Base-by-base conservation (phyloP, 2,113 vertebrate genomes). In the Speoplatyrhinus poulsoni region DNA sequence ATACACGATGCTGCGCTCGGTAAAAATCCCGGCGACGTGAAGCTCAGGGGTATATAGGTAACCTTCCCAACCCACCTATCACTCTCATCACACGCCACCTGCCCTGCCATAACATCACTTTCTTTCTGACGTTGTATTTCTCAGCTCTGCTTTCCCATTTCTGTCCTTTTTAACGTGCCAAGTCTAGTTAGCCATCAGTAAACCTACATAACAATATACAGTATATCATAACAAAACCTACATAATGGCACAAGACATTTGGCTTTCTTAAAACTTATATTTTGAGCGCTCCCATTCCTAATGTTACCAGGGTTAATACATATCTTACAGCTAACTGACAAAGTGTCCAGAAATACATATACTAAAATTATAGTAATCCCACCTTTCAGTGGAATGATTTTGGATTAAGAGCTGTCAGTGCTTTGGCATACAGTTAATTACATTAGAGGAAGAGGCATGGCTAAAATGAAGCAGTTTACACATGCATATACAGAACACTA, bases 1-100 rank as follows among this genome's bases (percentile, higher is more conserved):
- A 81, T 79, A 84, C 77, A 69, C 72, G 66, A 84, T 76, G 86
- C 83, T 6, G 66, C 73, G 69, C 76, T 79, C 73, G 68, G 85
- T 81, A 82, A 89, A 26, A 84, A 85, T 75, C 80, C 81, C 74
- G 65, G 75, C 80, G 84, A 70, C 70, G 80, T 80, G 85, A 88
- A 78, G 72, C 75, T 87, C 83, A 88, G 89, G 82, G 86, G 88
- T 76, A 83, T 84, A 65, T 92, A 92, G 91, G 88, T 91, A 91
- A 90, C 81, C 79, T 80, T 69, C 50, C 67, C 72, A 17, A 75
- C 67, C 60, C 3, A 13, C 36, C 69, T 75, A 79, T 85, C 72
- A 36, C 70, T 56, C 55, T 73, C 83, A 79, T 65, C 61, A 65
- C 56, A 26, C 26, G 26, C 81, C 67, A 56, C 74, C 17, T 32